Percentiles rank a stretch among this genome's conserved stretches.
Evolutionary conservation across 1,140 invertebrate species (phyloP).

Genomic region (Phortica variegata): DNA sequence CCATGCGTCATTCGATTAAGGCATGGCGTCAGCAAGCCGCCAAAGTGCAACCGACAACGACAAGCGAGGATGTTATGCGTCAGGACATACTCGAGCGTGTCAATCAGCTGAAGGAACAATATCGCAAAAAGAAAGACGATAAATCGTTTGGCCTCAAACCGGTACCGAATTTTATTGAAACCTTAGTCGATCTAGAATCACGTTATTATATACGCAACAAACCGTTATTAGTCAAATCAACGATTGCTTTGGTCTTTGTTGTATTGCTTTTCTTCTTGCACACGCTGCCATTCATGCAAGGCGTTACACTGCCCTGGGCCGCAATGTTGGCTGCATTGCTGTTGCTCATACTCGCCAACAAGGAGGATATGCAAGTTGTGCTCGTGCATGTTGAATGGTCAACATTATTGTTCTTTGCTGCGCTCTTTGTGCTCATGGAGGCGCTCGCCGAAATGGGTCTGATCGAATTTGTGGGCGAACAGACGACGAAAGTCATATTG

Average conservation of each 20-base stretch:
- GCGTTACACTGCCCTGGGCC: conserved; percentile 70
- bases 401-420: conserved; percentile 75
- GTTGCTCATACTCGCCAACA: conserved; percentile 64
- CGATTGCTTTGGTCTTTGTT: conserved; percentile 62
- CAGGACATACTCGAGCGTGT: conserved; percentile 68
- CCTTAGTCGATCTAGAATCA: conserved; percentile 22
- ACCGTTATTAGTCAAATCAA: conserved; percentile 65
- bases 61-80: conserved; percentile 75
- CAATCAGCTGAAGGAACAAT: conserved; percentile 3
- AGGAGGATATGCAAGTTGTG: conserved; percentile 67
- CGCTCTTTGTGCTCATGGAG: conserved; percentile 76
- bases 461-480: conserved; percentile 67
- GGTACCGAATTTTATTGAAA: conserved; percentile 62
- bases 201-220: conserved; percentile 61
- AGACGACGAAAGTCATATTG: conserved; percentile 63
- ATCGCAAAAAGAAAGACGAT: neutral
- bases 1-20: conserved; percentile 74
- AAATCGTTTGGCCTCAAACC: conserved; percentile 61
- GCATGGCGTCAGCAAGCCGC: conserved; percentile 71
- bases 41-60: conserved; percentile 71
- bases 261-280: conserved; percentile 70
- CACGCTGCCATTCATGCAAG: conserved; percentile 62
- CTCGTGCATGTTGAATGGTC: conserved; percentile 75
- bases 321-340: conserved; percentile 69
- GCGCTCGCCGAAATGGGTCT: conserved; percentile 68